phyloP scores from a whole-genome alignment of 1,140 invertebrate species.

The Argopecten irradians region DNA sequence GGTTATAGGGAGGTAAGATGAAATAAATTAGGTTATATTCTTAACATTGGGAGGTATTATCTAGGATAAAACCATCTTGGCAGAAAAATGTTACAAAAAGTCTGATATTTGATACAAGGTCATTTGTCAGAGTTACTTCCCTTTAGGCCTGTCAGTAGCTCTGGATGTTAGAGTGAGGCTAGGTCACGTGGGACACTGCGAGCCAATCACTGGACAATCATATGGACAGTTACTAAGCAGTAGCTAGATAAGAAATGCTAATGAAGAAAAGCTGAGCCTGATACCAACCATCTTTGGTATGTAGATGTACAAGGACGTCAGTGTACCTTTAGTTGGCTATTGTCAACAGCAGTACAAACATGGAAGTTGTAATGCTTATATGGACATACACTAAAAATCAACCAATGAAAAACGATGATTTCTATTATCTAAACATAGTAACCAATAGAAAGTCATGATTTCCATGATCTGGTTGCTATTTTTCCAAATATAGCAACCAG shows the following conservation, averaged over 20 bases:
- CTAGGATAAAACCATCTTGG: background rate
- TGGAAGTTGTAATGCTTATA: background rate
- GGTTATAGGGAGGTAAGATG: background rate
- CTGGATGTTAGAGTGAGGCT: no score
- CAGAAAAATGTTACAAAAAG: background rate
- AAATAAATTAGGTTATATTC: background rate
- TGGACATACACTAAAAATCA: background rate
- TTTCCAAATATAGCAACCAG: constrained; percentile 16
- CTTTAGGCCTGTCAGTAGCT: no score
- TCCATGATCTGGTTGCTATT: background rate
- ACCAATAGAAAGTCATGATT: background rate
- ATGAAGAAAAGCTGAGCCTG: no score
- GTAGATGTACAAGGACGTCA: no score
- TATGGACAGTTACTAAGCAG: no score
- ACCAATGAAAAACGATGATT: background rate
- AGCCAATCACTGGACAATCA: no score
- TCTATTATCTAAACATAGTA: background rate
- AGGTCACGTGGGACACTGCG: no score
- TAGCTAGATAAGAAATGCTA: no score
- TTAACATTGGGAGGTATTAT: background rate
- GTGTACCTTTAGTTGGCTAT: no score
- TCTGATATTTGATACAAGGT: no score
- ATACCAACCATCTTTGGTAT: no score
- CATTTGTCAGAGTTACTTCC: no score
- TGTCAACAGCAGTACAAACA: background rate